Conservation (phyloP, 2,888 invertebrate species). For the Heliothis peltigera region DNA sequence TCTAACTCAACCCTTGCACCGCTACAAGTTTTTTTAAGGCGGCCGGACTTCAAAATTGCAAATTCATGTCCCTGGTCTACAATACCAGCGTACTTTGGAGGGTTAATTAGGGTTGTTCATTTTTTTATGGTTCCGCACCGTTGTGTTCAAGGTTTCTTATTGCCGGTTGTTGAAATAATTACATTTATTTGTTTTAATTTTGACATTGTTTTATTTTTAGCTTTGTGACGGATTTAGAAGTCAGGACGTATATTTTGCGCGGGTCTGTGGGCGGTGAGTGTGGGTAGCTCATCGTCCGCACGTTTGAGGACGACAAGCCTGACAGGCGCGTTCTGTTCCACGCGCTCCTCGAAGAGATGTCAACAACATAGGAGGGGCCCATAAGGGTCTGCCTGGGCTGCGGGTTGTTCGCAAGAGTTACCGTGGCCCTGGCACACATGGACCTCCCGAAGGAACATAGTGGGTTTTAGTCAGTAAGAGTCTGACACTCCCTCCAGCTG, state of each 20-base stretch:
- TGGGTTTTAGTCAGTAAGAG: too few relatives aligned
- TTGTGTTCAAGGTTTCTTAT: constrained; percentile 45
- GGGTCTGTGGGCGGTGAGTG: too few relatives aligned
- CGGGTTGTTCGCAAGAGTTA: too few relatives aligned
- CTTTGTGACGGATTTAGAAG: background rate
- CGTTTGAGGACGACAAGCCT: too few relatives aligned
- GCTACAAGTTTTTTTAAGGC: constrained; percentile 40
- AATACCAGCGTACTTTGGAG: constrained; percentile 51
- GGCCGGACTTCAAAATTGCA: constrained; percentile 53
- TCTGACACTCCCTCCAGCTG: too few relatives aligned
- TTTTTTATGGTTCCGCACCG: constrained; percentile 48
- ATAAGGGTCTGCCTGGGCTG: too few relatives aligned
- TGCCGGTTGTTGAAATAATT: constrained; percentile 30
- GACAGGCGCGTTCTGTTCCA: too few relatives aligned
- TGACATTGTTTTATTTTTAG: background rate
- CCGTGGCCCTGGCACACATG: too few relatives aligned
- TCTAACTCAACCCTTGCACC: background rate
- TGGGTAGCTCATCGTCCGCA: too few relatives aligned
- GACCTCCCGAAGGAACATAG: too few relatives aligned
- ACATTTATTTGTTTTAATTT: constrained; percentile 27
- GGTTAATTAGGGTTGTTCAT: constrained; percentile 50
- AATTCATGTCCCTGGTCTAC: constrained; percentile 54
- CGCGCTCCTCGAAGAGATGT: too few relatives aligned
- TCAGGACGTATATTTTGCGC: constrained; percentile 1
- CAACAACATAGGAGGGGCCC: too few relatives aligned